Evolutionary conservation across 2,888 invertebrate species (phyloP).

Genomic region (Baronia brevicornis): DNA sequence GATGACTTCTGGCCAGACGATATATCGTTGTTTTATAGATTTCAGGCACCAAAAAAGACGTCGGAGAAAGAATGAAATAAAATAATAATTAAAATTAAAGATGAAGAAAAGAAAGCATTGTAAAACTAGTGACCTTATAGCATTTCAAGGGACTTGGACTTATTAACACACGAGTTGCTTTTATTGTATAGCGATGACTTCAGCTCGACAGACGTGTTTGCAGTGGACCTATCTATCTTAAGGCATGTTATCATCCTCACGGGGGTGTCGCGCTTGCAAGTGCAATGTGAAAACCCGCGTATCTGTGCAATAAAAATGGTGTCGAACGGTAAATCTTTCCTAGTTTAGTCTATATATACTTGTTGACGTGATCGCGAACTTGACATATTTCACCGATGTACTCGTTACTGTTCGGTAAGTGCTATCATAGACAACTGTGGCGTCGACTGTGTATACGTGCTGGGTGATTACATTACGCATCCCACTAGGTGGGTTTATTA

Average conservation of each 20-base stretch:
- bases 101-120: no score
- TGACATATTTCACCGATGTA: constrained; percentile 6
- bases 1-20: not conserved
- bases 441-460: not conserved
- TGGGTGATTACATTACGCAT: constrained; percentile 15
- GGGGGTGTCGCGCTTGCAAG: no score
- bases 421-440: not conserved
- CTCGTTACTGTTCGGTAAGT: constrained; percentile 2
- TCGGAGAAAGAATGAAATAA: no score
- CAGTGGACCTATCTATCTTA: no score
- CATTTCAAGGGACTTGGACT: no score
- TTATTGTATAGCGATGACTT: no score
- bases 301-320: constrained; percentile 1
- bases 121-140: no score
- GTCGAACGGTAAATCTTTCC: not conserved
- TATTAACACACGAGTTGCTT: no score
- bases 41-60: not conserved
- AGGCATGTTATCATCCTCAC: no score
- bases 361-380: not conserved
- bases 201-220: no score
- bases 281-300: not conserved
- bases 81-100: no score
- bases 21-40: not conserved
- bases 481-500: constrained; percentile 6
- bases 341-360: constrained; percentile 8